Evolutionary conservation across 2,113 vertebrate species (phyloP).

Genomic region (Balaeniceps rex): DNA sequence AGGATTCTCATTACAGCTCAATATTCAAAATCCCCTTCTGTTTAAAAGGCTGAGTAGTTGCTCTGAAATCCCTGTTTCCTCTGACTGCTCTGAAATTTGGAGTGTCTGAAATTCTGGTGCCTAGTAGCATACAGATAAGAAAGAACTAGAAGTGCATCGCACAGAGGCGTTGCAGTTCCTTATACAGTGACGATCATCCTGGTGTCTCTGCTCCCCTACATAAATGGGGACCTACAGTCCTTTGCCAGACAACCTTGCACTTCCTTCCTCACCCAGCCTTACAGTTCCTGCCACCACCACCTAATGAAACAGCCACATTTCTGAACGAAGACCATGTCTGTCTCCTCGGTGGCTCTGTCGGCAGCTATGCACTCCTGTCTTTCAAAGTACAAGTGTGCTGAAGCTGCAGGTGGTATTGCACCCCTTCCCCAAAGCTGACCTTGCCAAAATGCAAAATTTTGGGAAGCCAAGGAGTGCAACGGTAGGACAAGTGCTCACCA

Average conservation of each 20-base stretch:
- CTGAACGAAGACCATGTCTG: not conserved
- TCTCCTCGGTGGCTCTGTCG: fast-evolving
- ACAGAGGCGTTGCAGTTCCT: not conserved
- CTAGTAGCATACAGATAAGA: not conserved
- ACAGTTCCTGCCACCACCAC: not conserved
- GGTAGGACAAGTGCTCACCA: not conserved
- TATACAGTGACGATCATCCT: too few relatives aligned
- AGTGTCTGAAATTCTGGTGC: not conserved
- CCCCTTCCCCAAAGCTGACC: not conserved
- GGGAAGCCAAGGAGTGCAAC: not conserved
- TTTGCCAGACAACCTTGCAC: not conserved
- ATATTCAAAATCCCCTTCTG: not conserved
- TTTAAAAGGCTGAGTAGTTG: not conserved
- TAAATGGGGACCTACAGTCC: fast-evolving
- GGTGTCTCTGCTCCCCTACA: not conserved
- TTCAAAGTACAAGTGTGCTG: not conserved
- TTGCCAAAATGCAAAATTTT: not conserved
- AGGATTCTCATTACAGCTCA: not conserved
- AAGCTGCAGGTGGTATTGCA: not conserved
- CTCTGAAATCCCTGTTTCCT: not conserved
- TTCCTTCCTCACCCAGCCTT: not conserved
- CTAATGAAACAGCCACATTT: not conserved
- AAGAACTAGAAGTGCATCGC: not conserved
- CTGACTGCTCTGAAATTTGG: not conserved
- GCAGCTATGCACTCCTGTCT: not conserved